phyloP scores from a whole-genome alignment of 2,888 invertebrate species.

The Anthrax anthrax region DNA sequence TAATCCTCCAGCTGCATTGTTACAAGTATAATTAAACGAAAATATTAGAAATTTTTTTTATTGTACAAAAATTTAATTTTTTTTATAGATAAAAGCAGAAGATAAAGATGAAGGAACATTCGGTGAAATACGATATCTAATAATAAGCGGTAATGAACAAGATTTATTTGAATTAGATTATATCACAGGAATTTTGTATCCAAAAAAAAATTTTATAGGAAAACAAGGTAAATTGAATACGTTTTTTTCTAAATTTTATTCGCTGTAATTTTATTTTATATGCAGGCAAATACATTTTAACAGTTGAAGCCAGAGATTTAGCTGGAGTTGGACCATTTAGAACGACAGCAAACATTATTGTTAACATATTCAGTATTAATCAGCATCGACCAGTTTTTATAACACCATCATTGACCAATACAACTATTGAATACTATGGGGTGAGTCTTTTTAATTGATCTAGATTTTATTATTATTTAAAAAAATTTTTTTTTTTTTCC shows the following conservation, averaged over 20 bases:
- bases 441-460: slow-evolving; percentile 34
- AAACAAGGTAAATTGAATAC: slow-evolving; percentile 28
- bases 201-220: slow-evolving; percentile 54
- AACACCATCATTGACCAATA: slow-evolving; percentile 57
- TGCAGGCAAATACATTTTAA: slow-evolving; percentile 39
- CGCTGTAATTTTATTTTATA: neutral
- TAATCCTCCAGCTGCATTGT: slow-evolving; percentile 65
- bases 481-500: slow-evolving; percentile 10
- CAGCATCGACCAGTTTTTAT: slow-evolving; percentile 69
- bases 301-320: slow-evolving; percentile 64
- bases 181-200: slow-evolving; percentile 67
- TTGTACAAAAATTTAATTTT: neutral
- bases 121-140: slow-evolving; percentile 60
- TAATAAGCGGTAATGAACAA: slow-evolving; percentile 50
- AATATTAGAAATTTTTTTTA: neutral
- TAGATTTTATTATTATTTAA: neutral
- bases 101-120: slow-evolving; percentile 69
- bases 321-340: slow-evolving; percentile 49
- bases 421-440: slow-evolving; percentile 70
- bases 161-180: slow-evolving; percentile 60
- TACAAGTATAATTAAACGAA: slow-evolving; percentile 37
- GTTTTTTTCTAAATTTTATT: too few relatives aligned
- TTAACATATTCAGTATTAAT: slow-evolving; percentile 66
- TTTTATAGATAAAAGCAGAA: slow-evolving; percentile 47
- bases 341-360: slow-evolving; percentile 56